These are phyloP conservation scores for Chymomyza caudatula DNA, from an alignment of 2,888 invertebrate species.

Conservation along the genomic window DNA sequence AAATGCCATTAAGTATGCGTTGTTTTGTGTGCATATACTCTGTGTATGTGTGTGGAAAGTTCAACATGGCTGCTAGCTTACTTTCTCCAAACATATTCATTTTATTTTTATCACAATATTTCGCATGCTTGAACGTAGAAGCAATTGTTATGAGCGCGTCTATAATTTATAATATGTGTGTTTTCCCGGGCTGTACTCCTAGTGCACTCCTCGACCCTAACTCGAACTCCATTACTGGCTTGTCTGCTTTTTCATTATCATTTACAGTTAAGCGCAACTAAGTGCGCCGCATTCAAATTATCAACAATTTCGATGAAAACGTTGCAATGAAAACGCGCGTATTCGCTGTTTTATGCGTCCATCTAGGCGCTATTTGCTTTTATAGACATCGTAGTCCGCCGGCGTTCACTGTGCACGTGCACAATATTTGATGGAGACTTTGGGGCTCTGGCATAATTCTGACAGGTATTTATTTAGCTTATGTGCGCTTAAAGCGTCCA, in stretches of 20 bases:
- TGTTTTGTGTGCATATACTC: slow-evolving; percentile 26
- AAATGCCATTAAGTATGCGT: slow-evolving; percentile 67
- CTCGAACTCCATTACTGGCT: not conserved
- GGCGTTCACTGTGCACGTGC: slow-evolving; percentile 4
- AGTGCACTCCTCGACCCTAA: too few relatives aligned
- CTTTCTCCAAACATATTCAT: slow-evolving; percentile 20
- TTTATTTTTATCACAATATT: slow-evolving; percentile 60
- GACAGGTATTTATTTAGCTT: slow-evolving; percentile 45
- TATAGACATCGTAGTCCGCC: not conserved
- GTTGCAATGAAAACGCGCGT: not conserved
- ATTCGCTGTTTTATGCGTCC: not conserved
- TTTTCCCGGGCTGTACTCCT: not conserved
- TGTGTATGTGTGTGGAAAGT: not conserved
- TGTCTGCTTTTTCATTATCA: not conserved
- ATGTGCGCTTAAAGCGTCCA: slow-evolving; percentile 40
- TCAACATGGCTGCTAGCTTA: not conserved
- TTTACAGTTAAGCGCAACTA: not conserved
- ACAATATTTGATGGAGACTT: slow-evolving; percentile 20
- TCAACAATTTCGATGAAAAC: slow-evolving; percentile 6
- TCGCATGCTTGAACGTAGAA: slow-evolving; percentile 64
- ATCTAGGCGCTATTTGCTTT: not conserved
- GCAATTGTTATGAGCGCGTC: slow-evolving; percentile 60
- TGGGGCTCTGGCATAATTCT: slow-evolving; percentile 44
- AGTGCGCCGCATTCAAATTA: slow-evolving; percentile 8
- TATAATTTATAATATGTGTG: slow-evolving; percentile 47